phyloP scores from a whole-genome alignment of 2,888 invertebrate species.

The Brenthis daphne region DNA sequence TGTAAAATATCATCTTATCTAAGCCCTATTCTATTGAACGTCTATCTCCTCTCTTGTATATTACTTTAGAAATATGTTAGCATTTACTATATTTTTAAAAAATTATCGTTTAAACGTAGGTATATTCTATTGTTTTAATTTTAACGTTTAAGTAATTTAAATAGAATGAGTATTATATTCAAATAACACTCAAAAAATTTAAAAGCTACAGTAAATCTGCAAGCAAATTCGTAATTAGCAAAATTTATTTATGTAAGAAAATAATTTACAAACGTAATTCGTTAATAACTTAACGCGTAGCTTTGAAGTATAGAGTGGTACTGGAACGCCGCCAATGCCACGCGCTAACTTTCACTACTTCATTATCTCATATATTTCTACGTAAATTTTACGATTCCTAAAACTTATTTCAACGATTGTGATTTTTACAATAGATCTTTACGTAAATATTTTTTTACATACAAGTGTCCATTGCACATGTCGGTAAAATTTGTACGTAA shows the following conservation, averaged over 20 bases:
- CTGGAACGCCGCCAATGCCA: slow-evolving; percentile 63
- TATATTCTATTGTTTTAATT: too few species aligned
- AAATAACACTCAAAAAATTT: too few species aligned
- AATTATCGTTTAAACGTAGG: too few species aligned
- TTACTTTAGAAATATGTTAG: too few species aligned
- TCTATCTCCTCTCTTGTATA: too few species aligned
- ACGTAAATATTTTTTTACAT: not conserved
- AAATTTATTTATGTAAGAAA: not conserved
- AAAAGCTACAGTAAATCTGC: too few species aligned
- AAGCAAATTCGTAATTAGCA: not conserved
- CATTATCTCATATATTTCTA: slow-evolving; percentile 55
- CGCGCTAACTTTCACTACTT: slow-evolving; percentile 48
- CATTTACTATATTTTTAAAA: too few species aligned
- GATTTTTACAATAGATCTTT: slow-evolving; percentile 11
- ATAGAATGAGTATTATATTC: too few species aligned
- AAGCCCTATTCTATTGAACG: too few species aligned
- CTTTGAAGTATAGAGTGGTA: slow-evolving; percentile 46
- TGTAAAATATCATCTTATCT: too few species aligned
- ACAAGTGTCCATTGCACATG: not conserved
- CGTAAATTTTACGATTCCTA: slow-evolving; percentile 65
- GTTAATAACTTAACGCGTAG: slow-evolving; percentile 26
- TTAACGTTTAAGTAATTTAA: too few species aligned
- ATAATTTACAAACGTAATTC: slow-evolving; percentile 1
- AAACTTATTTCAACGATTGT: slow-evolving; percentile 63
- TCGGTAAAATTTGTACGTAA: not conserved